These are phyloP conservation scores for Rhagoletis zephyria DNA, from an alignment of 1,140 invertebrate species.

Conservation along the genomic window DNA sequence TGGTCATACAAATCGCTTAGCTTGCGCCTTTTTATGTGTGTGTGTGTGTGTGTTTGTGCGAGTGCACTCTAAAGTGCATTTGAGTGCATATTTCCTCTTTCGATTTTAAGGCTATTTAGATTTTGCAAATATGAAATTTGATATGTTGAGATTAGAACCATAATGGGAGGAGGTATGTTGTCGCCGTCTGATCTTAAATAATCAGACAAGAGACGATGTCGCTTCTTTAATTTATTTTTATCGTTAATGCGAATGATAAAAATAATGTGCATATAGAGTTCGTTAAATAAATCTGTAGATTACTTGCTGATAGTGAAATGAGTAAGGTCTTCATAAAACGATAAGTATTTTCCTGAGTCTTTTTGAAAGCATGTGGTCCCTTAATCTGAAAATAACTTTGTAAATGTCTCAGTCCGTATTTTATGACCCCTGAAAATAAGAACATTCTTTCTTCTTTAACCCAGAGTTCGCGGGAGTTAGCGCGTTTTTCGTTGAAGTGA, in stretches of 20 bases:
- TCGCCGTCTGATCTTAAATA: constrained; percentile 3
- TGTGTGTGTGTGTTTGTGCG: constrained; percentile 1
- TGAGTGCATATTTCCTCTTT: constrained; percentile 31
- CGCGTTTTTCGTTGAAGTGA: too few relatives aligned
- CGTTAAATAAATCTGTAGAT: too few relatives aligned
- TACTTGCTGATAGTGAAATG: too few relatives aligned
- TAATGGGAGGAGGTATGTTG: not conserved
- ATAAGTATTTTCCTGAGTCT: too few relatives aligned
- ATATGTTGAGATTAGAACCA: constrained; percentile 23
- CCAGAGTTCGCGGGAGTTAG: too few relatives aligned
- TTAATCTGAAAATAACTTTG: too few relatives aligned
- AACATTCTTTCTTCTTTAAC: too few relatives aligned
- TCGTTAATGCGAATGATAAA: not conserved
- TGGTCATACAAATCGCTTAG: not conserved
- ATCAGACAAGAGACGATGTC: not conserved
- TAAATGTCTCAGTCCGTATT: too few relatives aligned
- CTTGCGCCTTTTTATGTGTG: not conserved
- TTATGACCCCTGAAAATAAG: too few relatives aligned
- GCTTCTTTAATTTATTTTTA: not conserved
- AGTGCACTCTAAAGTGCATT: not conserved
- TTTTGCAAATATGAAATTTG: constrained; percentile 50
- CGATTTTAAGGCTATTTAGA: not conserved
- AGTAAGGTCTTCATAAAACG: too few relatives aligned
- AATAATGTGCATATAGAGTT: not conserved
- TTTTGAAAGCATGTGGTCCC: too few relatives aligned